phyloP scores from a whole-genome alignment of 1,140 invertebrate species.

The Lordiphosa stackelbergi region DNA sequence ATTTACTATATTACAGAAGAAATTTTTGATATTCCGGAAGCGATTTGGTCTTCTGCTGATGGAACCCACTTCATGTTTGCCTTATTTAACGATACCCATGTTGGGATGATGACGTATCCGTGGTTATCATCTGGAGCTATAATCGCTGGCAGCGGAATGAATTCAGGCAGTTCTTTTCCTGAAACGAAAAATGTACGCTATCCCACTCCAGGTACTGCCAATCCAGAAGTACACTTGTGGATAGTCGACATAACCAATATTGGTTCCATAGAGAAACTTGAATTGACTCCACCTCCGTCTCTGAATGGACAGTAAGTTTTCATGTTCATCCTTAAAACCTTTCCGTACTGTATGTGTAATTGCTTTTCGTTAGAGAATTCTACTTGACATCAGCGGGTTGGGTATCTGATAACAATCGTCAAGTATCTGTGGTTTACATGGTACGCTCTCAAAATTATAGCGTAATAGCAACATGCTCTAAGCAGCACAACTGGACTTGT shows the following conservation, averaged over 20 bases:
- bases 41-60: slow-evolving; percentile 90
- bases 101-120: slow-evolving; percentile 86
- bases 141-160: slow-evolving; percentile 75
- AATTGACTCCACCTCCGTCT: slow-evolving; percentile 83
- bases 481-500: slow-evolving; percentile 87
- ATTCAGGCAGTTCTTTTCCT: slow-evolving; percentile 81
- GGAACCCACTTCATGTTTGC: slow-evolving; percentile 90
- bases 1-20: slow-evolving; percentile 81
- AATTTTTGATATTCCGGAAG: slow-evolving; percentile 85
- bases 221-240: slow-evolving; percentile 89
- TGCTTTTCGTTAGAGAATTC: slow-evolving; percentile 83
- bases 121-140: slow-evolving; percentile 82
- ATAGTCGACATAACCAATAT: slow-evolving; percentile 86
- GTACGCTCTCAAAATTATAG: slow-evolving; percentile 93
- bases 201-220: slow-evolving; percentile 89
- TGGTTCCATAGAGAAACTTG: slow-evolving; percentile 80
- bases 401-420: slow-evolving; percentile 83
- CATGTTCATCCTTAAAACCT: background rate
- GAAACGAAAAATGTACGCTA: slow-evolving; percentile 86
- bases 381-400: slow-evolving; percentile 94
- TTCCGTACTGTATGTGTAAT: background rate
- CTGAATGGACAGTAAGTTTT: slow-evolving; percentile 84
- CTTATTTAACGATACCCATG: slow-evolving; percentile 90
- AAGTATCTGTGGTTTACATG: slow-evolving; percentile 92
- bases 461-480: slow-evolving; percentile 87